Percentiles rank a stretch among this genome's conserved stretches.
phyloP scores from a whole-genome alignment of 2,797 vertebrate species.

The Fundulus diaphanus region DNA sequence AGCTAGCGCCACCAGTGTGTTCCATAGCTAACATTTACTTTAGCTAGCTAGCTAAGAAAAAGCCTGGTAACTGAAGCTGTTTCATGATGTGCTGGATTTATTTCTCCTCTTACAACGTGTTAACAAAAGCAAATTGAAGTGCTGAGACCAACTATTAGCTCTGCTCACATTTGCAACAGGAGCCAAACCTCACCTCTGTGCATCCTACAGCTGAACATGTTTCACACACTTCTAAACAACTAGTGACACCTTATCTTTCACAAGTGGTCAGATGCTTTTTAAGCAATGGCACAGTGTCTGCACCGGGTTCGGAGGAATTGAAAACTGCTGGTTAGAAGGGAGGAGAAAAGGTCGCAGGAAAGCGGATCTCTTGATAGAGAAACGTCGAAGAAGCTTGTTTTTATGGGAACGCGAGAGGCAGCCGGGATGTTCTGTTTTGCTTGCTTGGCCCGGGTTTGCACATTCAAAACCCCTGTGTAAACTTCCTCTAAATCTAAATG shows the following conservation, averaged over 20 bases:
- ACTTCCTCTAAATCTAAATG: constrained; percentile 33
- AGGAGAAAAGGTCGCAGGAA: constrained; percentile 57
- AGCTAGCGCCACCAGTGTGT: no score
- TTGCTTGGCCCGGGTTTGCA: not conserved
- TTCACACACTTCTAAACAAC: constrained; percentile 12
- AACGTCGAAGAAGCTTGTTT: constrained; percentile 37
- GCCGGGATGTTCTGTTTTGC: constrained; percentile 28
- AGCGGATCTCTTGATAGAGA: constrained; percentile 52
- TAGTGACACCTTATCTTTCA: constrained; percentile 1
- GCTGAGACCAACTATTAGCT: constrained; percentile 16
- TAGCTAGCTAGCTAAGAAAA: not conserved
- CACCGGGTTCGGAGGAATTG: constrained; percentile 38
- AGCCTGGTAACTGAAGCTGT: not conserved
- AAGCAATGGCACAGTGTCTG: constrained; percentile 16
- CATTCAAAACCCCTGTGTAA: constrained; percentile 24
- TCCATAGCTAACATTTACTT: no score
- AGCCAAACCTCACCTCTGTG: constrained; percentile 10
- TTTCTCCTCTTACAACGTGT: constrained; percentile 16
- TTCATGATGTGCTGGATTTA: constrained; percentile 11
- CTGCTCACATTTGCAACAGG: constrained; percentile 17
- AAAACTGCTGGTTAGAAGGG: constrained; percentile 36
- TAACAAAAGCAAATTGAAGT: constrained; percentile 34
- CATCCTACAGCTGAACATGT: constrained; percentile 6
- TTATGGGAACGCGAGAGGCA: constrained; percentile 56
- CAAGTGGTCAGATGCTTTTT: not conserved